Evolutionary conservation across 1,140 invertebrate species (phyloP).

Genomic region (Archivesica marissinica): DNA sequence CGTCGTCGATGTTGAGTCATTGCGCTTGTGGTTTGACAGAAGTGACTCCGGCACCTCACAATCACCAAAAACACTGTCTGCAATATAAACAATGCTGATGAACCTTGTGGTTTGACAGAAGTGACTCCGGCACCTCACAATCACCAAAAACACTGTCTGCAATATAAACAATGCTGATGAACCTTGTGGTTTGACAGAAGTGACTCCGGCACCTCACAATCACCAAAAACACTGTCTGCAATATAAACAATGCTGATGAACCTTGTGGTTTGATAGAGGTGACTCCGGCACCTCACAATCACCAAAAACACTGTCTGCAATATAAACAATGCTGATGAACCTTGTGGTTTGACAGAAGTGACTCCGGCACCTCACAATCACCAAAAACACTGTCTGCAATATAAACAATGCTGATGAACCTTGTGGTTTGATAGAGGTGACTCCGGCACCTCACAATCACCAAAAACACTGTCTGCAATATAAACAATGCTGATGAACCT

Average conservation of each 20-base stretch:
- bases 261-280: slow-evolving; percentile 64
- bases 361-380: too few relatives aligned
- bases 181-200: slow-evolving; percentile 64
- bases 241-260: too few relatives aligned
- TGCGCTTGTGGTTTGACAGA: slow-evolving; percentile 67
- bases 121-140: background rate
- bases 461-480: too few relatives aligned
- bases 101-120: slow-evolving; percentile 64
- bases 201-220: background rate
- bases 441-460: too few relatives aligned
- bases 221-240: slow-evolving; percentile 71
- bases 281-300: background rate
- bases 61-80: slow-evolving; percentile 70
- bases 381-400: too few relatives aligned
- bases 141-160: slow-evolving; percentile 71
- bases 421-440: too few relatives aligned
- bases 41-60: background rate
- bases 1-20: slow-evolving; percentile 76
- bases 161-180: too few relatives aligned
- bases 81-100: too few relatives aligned
- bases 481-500: too few relatives aligned
- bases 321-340: too few relatives aligned
- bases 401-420: too few relatives aligned
- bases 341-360: too few relatives aligned
- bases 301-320: slow-evolving; percentile 71